Percentiles rank a stretch among this genome's conserved stretches.
Evolutionary conservation across 2,113 vertebrate species (phyloP).

Genomic region (Tragelaphus buxtoni): DNA sequence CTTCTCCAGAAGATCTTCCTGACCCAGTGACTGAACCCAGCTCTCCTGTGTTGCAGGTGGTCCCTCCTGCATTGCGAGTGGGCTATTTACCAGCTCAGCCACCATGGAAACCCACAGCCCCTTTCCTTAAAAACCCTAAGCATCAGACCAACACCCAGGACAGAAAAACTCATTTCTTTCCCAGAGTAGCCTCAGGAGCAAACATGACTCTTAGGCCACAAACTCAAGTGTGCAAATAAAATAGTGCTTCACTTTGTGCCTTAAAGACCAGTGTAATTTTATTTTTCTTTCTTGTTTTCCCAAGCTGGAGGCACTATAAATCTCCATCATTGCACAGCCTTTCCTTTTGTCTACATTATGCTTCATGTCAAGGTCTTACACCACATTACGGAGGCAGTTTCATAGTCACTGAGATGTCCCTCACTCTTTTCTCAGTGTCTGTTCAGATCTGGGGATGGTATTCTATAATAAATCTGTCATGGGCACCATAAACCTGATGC

Average conservation of each 20-base stretch:
- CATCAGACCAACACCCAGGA: neutral
- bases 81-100: neutral
- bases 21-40: neutral
- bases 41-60: neutral
- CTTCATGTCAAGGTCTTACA: neutral
- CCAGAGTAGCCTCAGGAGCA: neutral
- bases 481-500: rapidly evolving
- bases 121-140: neutral
- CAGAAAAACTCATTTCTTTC: neutral
- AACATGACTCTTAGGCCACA: neutral
- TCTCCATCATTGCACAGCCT: neutral
- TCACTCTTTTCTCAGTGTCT: neutral
- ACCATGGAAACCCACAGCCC: neutral
- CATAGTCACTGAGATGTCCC: neutral
- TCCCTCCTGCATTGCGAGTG: neutral
- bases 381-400: neutral
- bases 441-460: neutral
- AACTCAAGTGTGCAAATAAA: neutral
- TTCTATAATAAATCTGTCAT: neutral
- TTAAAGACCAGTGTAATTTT: neutral
- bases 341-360: neutral
- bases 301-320: neutral
- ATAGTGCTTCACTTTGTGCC: neutral
- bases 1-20: neutral
- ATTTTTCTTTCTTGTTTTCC: neutral